These are phyloP conservation scores for Neodiprion fabricii DNA, from an alignment of 1,140 invertebrate genomes.

Conservation along the genomic window DNA sequence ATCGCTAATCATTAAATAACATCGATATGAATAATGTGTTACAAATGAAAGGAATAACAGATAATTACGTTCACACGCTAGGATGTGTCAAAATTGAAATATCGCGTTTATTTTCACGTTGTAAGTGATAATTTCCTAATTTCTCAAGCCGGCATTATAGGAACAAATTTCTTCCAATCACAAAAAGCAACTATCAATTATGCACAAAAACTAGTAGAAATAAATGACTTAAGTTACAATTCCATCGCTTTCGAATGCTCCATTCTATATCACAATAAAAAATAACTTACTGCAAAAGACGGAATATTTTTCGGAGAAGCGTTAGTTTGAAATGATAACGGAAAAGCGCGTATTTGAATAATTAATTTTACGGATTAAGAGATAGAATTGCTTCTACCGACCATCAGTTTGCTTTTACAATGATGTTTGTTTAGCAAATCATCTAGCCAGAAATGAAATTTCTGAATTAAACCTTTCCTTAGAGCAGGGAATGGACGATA, in stretches of 20 bases:
- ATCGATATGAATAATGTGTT: not conserved
- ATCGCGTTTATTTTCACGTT: not conserved
- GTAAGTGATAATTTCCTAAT: not conserved
- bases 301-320: slow-evolving; percentile 9
- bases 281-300: not conserved
- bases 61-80: not conserved
- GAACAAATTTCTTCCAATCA: not conserved
- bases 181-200: not conserved
- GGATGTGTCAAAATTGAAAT: slow-evolving; percentile 4
- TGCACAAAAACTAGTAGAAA: not conserved
- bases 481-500: no score
- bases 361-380: not conserved
- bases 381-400: not conserved
- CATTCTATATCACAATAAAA: slow-evolving; percentile 1
- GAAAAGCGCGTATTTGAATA: slow-evolving; percentile 8
- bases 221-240: not conserved
- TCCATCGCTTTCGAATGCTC: not conserved
- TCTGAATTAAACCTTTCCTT: no score
- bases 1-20: not conserved
- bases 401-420: not conserved
- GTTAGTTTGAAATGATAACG: slow-evolving; percentile 3
- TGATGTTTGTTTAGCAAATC: no score
- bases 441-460: no score
- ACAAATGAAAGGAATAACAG: slow-evolving; percentile 2
- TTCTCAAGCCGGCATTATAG: slow-evolving; percentile 9